These are phyloP conservation scores for Helleia helle DNA, from an alignment of 2,888 invertebrate genomes.

Conservation along the genomic window DNA sequence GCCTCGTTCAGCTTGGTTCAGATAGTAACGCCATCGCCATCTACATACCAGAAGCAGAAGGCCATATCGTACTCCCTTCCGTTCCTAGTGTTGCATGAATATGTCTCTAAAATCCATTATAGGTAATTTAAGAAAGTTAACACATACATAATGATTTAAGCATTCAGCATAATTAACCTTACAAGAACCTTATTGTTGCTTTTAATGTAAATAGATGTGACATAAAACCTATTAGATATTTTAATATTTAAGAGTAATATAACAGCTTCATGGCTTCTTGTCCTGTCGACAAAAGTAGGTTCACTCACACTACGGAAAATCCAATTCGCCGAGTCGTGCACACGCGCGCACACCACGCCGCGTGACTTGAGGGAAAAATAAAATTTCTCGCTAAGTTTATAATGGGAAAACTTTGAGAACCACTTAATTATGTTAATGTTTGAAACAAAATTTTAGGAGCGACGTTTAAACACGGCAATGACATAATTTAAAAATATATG, in stretches of 20 bases:
- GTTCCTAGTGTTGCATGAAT: too few species aligned
- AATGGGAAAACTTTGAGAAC: conserved; percentile 75
- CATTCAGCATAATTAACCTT: too few species aligned
- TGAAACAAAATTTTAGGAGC: conserved; percentile 73
- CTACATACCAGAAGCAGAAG: too few species aligned
- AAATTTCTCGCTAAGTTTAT: conserved; percentile 75
- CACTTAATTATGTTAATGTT: conserved; percentile 75
- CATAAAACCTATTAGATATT: conserved; percentile 51
- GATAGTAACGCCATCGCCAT: too few species aligned
- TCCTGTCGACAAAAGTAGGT: conserved; percentile 69
- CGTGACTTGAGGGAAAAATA: conserved; percentile 74
- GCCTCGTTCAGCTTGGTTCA: too few species aligned
- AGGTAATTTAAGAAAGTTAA: too few species aligned
- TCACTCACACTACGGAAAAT: conserved; percentile 68
- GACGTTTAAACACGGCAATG: conserved; percentile 67
- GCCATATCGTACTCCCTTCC: too few species aligned
- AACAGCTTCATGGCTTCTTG: conserved; percentile 66
- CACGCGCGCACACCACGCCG: conserved; percentile 61
- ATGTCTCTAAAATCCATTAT: too few species aligned
- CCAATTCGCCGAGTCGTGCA: conserved; percentile 66
- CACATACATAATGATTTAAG: too few species aligned
- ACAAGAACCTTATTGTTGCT: too few species aligned
- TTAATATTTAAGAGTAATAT: conserved; percentile 37
- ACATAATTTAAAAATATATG: conserved; percentile 49
- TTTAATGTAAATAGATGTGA: too few species aligned